Evolutionary conservation across 2,113 vertebrate species (phyloP), one percentile per base, ranked within the genome.

Genomic region (Ahaetulla prasina): DNA sequence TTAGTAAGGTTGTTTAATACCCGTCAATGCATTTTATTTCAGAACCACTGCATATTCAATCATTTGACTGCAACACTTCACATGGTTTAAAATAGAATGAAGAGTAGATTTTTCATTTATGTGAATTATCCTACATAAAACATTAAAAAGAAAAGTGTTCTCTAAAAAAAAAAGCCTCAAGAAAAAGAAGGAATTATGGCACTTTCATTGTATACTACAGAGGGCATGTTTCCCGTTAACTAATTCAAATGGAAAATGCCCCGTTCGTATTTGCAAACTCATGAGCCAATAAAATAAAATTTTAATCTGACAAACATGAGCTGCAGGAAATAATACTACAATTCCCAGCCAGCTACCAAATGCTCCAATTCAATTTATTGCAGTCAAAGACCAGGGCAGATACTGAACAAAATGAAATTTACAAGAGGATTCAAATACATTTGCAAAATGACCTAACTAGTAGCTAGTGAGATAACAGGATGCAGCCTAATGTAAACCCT

Each of bases 41-140:
- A 92, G 89, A 95, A 96, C 84, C 90, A 43, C 88, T 16, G 94
- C 94, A 94, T 90, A 94, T 91, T 93, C 87, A 95, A 92, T 12
- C 85, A 55, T 92, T 86, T 94, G 93, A 94, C 92, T 63, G 55
- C 89, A 91, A 94, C 88, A 80, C 18, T 93, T 50, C 4, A 85
- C 84, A 10, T 94, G 88, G 18, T 89, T 93, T 90, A 89, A 53
- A 86, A 94, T 84, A 39, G 94, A 95, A 92, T 5, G 74, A 60
- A 85, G 92, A 84, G 53, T 12, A 49, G 57, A 54, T 85, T 53
- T 45, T 3, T 23, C 0, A 0, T 74, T 35, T n/a, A 87, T 50
- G 43, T 30, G 43, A 35, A 50, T 12, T 50, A 63, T 60, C 89
- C 89, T 95, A 90, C 11, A 68, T 5, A 30, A 30, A 68, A 68